phyloP scores from a whole-genome alignment of 1,140 invertebrate species.

The Hylyphantes graminicola region DNA sequence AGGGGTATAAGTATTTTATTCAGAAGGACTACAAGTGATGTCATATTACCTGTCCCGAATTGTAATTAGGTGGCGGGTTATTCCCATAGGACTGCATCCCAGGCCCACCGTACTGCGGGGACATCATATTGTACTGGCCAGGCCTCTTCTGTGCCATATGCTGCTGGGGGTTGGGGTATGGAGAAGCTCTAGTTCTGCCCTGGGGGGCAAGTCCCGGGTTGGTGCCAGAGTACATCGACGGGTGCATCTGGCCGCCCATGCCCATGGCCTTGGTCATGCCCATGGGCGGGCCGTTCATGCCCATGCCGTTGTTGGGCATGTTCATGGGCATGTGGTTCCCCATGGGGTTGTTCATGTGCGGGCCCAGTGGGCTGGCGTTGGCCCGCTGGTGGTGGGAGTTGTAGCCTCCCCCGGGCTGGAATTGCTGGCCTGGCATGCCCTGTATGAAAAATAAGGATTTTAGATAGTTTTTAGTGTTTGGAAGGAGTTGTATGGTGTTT shows the following conservation, averaged over 20 bases:
- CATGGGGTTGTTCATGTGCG: slow-evolving; percentile 62
- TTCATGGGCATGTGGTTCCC: slow-evolving; percentile 55
- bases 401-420: slow-evolving; percentile 49
- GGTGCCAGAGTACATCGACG: slow-evolving; percentile 62
- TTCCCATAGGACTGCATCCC: slow-evolving; percentile 51
- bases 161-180: slow-evolving; percentile 71
- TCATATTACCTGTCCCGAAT: slow-evolving; percentile 48
- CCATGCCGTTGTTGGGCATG: slow-evolving; percentile 48
- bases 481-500: neutral
- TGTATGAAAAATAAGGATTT: slow-evolving; percentile 22
- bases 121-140: slow-evolving; percentile 48
- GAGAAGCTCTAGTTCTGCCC: slow-evolving; percentile 76
- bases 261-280: slow-evolving; percentile 58
- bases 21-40: too few relatives aligned
- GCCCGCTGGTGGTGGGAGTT: slow-evolving; percentile 43
- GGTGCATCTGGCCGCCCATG: slow-evolving; percentile 39
- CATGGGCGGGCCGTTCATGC: slow-evolving; percentile 63
- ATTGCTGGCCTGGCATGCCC: slow-evolving; percentile 54
- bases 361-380: slow-evolving; percentile 49
- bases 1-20: neutral
- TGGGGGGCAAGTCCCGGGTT: slow-evolving; percentile 37
- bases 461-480: neutral
- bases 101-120: slow-evolving; percentile 43
- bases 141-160: slow-evolving; percentile 54
- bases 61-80: slow-evolving; percentile 48